These are phyloP conservation scores for Scrobipalpa atriplicella DNA, from an alignment of 2,888 invertebrate species.

Conservation along the genomic window DNA sequence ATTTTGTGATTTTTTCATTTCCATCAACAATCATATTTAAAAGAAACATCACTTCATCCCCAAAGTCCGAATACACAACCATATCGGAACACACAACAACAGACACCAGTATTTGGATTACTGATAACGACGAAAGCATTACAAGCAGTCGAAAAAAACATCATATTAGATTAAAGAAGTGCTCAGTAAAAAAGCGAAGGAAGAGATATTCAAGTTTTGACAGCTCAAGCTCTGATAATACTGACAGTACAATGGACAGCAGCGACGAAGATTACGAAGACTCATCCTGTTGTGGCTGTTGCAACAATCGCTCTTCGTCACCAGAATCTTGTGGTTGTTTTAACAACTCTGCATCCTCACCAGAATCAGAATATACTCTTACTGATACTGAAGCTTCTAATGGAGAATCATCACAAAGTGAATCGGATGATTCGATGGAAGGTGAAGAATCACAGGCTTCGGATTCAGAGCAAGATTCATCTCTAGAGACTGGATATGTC, in stretches of 20 bases:
- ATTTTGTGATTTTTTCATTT: background rate
- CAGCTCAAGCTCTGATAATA: background rate
- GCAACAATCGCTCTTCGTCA: background rate
- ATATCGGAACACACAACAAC: slow-evolving; percentile 62
- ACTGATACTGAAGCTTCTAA: background rate
- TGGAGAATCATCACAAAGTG: background rate
- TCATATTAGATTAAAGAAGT: background rate
- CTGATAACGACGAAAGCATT: background rate
- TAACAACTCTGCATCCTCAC: background rate
- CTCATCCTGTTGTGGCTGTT: background rate
- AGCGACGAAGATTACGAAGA: background rate
- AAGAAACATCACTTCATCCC: background rate
- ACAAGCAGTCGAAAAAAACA: background rate
- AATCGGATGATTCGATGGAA: background rate
- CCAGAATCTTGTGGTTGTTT: background rate
- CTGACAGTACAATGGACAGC: background rate
- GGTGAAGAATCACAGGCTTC: background rate
- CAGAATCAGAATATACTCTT: background rate
- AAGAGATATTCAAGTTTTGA: background rate
- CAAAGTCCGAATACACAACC: slow-evolving; percentile 54
- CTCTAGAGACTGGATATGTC: slow-evolving; percentile 10
- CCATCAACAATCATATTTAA: background rate
- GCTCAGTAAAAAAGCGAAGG: background rate
- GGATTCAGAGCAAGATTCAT: background rate
- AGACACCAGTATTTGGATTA: slow-evolving; percentile 53